A percentile compares a stretch with the other conserved stretches of the same genome.
These are phyloP conservation scores for Myrmecobius fasciatus DNA, from an alignment of 2,113 vertebrate species.

Conservation along the genomic window DNA sequence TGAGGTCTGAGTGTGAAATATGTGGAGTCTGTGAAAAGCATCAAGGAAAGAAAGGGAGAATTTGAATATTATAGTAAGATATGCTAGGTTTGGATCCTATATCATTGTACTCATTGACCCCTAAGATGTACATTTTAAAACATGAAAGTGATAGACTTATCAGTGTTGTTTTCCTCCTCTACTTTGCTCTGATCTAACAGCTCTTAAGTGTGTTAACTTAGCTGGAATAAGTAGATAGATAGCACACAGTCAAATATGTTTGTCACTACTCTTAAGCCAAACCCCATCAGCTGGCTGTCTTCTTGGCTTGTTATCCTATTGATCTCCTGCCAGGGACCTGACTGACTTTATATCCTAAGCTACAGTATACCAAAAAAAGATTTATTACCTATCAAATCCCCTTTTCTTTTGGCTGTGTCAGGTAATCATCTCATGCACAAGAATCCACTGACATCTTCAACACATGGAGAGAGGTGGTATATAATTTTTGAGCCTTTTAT, in stretches of 20 bases:
- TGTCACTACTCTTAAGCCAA: not conserved
- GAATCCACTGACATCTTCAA: not conserved
- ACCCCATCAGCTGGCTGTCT: not conserved
- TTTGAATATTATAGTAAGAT: not conserved
- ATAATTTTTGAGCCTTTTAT: not conserved
- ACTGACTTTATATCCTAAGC: not conserved
- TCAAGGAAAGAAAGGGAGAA: not conserved
- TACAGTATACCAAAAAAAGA: not conserved
- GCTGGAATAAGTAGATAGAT: not conserved
- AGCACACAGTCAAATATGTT: not conserved
- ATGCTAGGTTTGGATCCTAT: not conserved
- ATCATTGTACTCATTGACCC: not conserved
- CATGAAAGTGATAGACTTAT: not conserved
- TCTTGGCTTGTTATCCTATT: not conserved
- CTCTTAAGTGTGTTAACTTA: not conserved
- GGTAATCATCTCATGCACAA: not conserved
- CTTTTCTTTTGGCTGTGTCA: not conserved
- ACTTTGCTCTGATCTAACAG: not conserved
- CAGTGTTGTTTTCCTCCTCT: not conserved
- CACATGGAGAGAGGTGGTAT: not conserved
- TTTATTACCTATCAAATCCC: not conserved
- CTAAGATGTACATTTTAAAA: not conserved
- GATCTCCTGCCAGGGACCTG: not conserved
- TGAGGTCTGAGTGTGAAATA: not conserved
- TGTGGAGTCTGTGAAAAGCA: not conserved